Base-by-base conservation (phyloP, 1,140 invertebrate species). In the Penaeus indicus region DNA sequence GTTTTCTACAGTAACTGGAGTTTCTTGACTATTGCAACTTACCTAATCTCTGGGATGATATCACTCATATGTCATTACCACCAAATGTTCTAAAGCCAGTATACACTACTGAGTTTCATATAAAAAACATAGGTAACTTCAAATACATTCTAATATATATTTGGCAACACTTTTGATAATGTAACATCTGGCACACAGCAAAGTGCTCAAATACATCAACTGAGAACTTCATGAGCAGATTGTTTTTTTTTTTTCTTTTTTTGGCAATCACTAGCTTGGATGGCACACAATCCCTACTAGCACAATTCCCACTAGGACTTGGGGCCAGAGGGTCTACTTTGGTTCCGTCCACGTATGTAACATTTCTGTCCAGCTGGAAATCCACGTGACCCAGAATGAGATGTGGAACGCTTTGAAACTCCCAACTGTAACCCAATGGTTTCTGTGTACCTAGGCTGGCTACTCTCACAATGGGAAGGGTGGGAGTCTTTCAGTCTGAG, bases 191-290 rank as follows among this genome's bases (percentile, higher is more conserved):
- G 86, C 86, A 88, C 80, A 83, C 62, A 83, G 86, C 64, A 79
- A 42, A 81, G 64, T 82, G 85, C 86, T 82, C 64, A 75, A 82
- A 25, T n/a, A 63, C 75, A 88, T 60, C 60, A 87, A 62, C 38
- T 75, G 38, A 69, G 38, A 80, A 72, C 38, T 69, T 82, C 62
- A 77, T 88, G 86, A 88, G 86, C 86, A 88, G 64, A 25, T 75
- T 72, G 38, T 27, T 32, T 63, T 38, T 27, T 61, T 75, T 47
- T 75, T 72, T 27, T 27, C 38, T 63, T 38, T 27, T 88, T 88
- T 84, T 88, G 86, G 86, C 81, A 88, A 77, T 88, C 81, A 84
- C 81, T 88, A 88, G 79, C 75, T 64, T 88, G 86, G 81, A 88
- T 84, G 81, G 80, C 86, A 88, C 81, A 88, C 72, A 27, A 63